phyloP scores from a whole-genome alignment of 2,797 vertebrate genomes.

The Botia almorhae region DNA sequence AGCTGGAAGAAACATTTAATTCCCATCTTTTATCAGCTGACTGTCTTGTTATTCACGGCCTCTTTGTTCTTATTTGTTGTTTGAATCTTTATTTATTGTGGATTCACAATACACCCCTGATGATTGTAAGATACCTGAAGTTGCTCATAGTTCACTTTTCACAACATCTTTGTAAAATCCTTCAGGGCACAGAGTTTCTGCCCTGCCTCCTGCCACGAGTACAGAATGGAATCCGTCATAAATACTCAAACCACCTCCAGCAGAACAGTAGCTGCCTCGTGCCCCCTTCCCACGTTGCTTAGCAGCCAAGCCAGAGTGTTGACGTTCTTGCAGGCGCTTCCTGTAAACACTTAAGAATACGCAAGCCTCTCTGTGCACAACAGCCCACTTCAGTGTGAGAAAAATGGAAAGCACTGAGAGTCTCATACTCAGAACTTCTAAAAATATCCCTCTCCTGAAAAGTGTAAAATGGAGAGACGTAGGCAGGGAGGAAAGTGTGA shows the following conservation, averaged over 20 bases:
- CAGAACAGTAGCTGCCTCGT: background rate
- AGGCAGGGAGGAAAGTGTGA: conserved; percentile 46
- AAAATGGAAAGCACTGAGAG: conserved; percentile 53
- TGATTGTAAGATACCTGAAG: background rate
- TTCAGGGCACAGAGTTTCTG: conserved; percentile 1
- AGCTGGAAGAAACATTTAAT: background rate
- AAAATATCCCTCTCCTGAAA: conserved; percentile 73
- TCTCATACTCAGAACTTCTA: conserved; percentile 64
- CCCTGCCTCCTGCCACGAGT: conserved; percentile 27
- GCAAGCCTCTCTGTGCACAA: conserved; percentile 44
- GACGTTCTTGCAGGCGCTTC: conserved; percentile 64
- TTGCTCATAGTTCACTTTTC: background rate
- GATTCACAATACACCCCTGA: background rate
- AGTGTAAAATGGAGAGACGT: conserved; percentile 58
- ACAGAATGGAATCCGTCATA: conserved; percentile 24
- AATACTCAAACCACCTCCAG: conserved; percentile 14
- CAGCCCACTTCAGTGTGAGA: conserved; percentile 40
- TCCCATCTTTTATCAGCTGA: background rate
- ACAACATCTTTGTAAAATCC: background rate
- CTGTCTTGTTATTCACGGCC: background rate
- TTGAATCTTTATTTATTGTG: background rate
- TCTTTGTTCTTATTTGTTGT: background rate
- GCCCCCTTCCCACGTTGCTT: conserved; percentile 47
- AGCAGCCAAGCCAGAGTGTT: conserved; percentile 57
- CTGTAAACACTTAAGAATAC: conserved; percentile 72